phyloP scores from a whole-genome alignment of 1,140 invertebrate species.

The Drusus annulatus region DNA sequence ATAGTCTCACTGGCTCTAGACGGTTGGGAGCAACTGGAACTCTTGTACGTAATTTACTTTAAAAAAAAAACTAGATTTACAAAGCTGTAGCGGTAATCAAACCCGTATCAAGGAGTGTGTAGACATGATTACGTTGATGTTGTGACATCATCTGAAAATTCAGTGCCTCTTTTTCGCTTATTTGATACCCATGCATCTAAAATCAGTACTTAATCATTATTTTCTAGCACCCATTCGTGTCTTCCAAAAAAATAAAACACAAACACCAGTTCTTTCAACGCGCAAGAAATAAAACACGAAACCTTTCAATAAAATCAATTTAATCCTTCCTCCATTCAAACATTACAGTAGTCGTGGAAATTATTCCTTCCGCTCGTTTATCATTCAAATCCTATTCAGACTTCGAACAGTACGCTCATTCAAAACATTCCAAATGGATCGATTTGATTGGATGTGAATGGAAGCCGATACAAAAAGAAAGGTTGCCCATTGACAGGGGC shows the following conservation, averaged over 20 bases:
- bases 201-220: background rate
- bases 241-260: background rate
- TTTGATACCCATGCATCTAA: background rate
- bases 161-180: background rate
- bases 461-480: slow-evolving; percentile 48
- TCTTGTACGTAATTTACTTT: too few species aligned
- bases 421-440: slow-evolving; percentile 51
- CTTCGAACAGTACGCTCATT: slow-evolving; percentile 34
- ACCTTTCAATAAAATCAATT: slow-evolving; percentile 13
- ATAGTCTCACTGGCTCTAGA: too few species aligned
- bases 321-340: background rate
- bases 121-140: too few species aligned
- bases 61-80: too few species aligned
- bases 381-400: slow-evolving; percentile 44
- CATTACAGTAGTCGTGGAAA: slow-evolving; percentile 23
- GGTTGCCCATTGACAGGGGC: slow-evolving; percentile 1
- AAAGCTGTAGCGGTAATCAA: too few species aligned
- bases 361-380: slow-evolving; percentile 36
- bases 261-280: background rate
- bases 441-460: slow-evolving; percentile 54
- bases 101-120: too few species aligned
- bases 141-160: too few species aligned
- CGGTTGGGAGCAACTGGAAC: too few species aligned
- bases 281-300: background rate
- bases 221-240: background rate